Conservation (phyloP, 1,140 invertebrate species). For the Aculops lycopersici region DNA sequence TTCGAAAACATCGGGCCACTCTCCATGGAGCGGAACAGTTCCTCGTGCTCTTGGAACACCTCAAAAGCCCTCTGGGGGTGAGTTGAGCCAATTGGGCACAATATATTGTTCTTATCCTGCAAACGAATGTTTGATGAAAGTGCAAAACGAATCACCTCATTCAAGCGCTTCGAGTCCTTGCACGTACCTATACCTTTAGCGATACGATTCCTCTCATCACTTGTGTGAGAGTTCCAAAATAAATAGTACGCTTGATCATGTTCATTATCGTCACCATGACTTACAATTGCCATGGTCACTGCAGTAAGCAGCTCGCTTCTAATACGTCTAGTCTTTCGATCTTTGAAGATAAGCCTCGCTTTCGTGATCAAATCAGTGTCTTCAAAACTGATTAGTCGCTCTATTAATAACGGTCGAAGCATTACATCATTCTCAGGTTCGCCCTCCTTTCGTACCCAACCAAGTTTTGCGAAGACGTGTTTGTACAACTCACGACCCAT, state of each 20-base stretch:
- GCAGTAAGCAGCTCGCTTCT: no score
- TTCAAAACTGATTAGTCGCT: slow-evolving; percentile 39
- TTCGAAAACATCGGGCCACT: no score
- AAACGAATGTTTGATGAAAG: slow-evolving; percentile 39
- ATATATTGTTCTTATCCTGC: slow-evolving; percentile 59
- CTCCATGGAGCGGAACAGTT: no score
- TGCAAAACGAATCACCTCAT: slow-evolving; percentile 50
- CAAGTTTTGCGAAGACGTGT: slow-evolving; percentile 29
- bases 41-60: no score
- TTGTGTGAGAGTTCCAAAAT: slow-evolving; percentile 43
- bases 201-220: slow-evolving; percentile 71
- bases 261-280: no score
- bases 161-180: slow-evolving; percentile 30
- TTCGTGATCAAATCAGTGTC: slow-evolving; percentile 40
- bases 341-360: no score
- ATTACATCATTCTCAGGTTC: slow-evolving; percentile 40
- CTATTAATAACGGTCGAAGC: slow-evolving; percentile 43
- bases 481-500: slow-evolving; percentile 33
- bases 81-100: no score
- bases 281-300: no score
- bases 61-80: no score
- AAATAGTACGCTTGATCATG: no score
- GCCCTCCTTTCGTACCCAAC: slow-evolving; percentile 23
- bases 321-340: no score
- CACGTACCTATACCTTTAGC: slow-evolving; percentile 40